Base-by-base conservation (phyloP, 2,113 vertebrate genomes). In the Genyomyrus donnyi region DNA sequence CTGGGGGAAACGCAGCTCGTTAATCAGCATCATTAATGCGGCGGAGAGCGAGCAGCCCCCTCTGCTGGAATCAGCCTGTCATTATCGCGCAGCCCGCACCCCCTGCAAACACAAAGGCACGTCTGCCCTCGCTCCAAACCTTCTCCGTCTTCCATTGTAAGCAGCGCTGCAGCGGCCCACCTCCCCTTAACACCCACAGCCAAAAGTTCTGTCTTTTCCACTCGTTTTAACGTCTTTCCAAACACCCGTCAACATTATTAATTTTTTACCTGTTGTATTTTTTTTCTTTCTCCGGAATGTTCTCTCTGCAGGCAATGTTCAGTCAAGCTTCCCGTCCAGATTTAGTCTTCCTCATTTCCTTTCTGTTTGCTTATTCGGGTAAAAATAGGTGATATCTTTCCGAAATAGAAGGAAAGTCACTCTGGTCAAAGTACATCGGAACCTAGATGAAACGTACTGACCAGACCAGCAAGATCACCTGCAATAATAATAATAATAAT, bases 21-120 rank as follows among this genome's bases (percentile, higher is more conserved):
- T 93, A 94, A 94, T 94, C 93, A 93, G 90, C 88, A 87, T 91
- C 92, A 93, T 93, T 92, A 93, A 92, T 88, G 91, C 91, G 88
- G 91, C 91, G 89, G 39, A 92, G 66, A 92, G 93, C 58, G 45
- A 91, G 90, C 90, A 92, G 93, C 93, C 93, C 93, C 93, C 93
- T 93, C 93, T 94, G 92, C 93, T 94, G 93, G 93, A 92, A 91
- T 89, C 88, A 83, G 84, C 56, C 17, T 49, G 91, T 50, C 88
- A 91, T 84, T 88, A 88, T 77, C 46, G 7, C 83, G 48, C 21
- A 21, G 62, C 35, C 77, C 17, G n/a, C 77, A 15, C 45, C 15
- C 35, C 42, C 83, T 24, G 83, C 42, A 48, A 35, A 80, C 31
- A 80, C 74, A 80, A 80, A 39, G 74, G 74, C 62, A 70, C 62